These are phyloP conservation scores for Coelopa pilipes DNA, from an alignment of 2,888 invertebrate genomes.

Conservation along the genomic window DNA sequence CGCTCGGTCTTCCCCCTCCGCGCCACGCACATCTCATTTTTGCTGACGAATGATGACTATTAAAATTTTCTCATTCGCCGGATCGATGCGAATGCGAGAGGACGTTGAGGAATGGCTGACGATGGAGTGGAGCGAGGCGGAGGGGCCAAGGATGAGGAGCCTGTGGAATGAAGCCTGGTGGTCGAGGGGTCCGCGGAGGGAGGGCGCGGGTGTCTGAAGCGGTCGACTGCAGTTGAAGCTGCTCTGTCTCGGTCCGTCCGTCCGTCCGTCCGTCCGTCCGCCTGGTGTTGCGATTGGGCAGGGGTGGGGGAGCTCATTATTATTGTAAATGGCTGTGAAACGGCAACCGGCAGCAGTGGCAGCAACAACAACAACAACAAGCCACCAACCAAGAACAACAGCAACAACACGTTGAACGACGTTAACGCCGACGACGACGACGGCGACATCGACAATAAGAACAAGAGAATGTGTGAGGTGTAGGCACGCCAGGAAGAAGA, in stretches of 20 bases:
- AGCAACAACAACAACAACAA: too few relatives aligned
- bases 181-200: too few relatives aligned
- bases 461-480: too few relatives aligned
- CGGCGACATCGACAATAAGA: too few relatives aligned
- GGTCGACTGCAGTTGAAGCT: too few relatives aligned
- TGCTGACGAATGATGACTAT: conserved; percentile 60
- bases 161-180: too few relatives aligned
- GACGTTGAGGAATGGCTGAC: neutral
- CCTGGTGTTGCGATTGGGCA: too few relatives aligned
- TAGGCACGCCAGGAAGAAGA: too few relatives aligned
- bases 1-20: conserved; percentile 19
- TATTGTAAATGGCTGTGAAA: conserved; percentile 61
- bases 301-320: conserved; percentile 47
- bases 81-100: neutral
- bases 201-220: too few relatives aligned
- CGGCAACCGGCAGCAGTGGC: conserved; percentile 52
- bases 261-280: too few relatives aligned
- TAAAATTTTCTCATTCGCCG: conserved; percentile 52
- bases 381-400: conserved; percentile 1
- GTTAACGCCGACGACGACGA: conserved; percentile 48
- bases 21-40: conserved; percentile 31
- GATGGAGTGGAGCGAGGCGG: neutral
- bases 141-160: neutral
- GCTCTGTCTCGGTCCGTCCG: too few relatives aligned
- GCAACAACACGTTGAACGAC: conserved; percentile 31